A percentile compares a stretch with the other conserved stretches of the same genome.
Conservation (phyloP, 2,888 invertebrate genomes). For the Drosophila peninsularis region DNA sequence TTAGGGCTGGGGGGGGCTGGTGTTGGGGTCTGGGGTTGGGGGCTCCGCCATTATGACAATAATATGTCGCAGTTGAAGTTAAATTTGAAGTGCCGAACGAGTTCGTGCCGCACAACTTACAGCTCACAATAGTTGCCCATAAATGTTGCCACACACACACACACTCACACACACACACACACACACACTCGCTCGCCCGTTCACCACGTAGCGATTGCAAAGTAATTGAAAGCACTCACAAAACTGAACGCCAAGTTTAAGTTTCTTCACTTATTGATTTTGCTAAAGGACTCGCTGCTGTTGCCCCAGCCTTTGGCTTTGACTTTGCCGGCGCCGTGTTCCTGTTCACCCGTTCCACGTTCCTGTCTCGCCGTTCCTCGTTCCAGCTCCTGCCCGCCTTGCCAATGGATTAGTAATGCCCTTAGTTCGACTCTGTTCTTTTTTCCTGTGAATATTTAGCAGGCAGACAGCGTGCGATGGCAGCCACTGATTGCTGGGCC, state of each 20-base stretch:
- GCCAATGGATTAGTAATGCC: conserved; percentile 25
- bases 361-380: not conserved
- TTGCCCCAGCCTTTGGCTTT: not conserved
- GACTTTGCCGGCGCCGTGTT: not conserved
- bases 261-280: conserved; percentile 54
- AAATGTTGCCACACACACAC: conserved; percentile 25
- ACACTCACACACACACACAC: not conserved
- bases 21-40: not conserved
- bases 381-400: not conserved
- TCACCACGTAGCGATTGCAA: conserved; percentile 54
- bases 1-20: not conserved
- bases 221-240: conserved; percentile 71
- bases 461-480: not conserved
- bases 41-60: conserved; percentile 70
- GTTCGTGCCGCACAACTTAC: conserved; percentile 54
- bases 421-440: not conserved
- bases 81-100: conserved; percentile 45
- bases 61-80: conserved; percentile 73
- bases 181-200: not conserved
- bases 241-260: conserved; percentile 37
- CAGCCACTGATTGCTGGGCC: not conserved
- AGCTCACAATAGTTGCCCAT: conserved; percentile 45
- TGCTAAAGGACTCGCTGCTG: conserved; percentile 16
- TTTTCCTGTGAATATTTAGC: not conserved
- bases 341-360: not conserved